Conservation (phyloP, 2,113 vertebrate species). For the Clinocottus analis region DNA sequence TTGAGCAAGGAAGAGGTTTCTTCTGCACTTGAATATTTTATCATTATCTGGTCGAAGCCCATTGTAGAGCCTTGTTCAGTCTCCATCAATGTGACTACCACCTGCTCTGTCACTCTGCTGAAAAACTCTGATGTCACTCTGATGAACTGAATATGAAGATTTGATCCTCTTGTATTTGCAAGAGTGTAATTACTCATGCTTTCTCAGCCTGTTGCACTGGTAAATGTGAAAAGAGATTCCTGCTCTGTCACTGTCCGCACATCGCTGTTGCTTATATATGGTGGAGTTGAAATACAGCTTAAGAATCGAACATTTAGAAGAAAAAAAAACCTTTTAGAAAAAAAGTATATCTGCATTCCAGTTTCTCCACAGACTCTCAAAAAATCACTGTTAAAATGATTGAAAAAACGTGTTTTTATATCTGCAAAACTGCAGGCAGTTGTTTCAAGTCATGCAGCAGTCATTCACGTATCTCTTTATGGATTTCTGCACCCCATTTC, state of each 20-base stretch:
- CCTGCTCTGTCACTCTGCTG: background rate
- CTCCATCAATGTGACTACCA: slow-evolving; percentile 1
- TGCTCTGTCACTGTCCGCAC: background rate
- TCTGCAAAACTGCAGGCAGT: slow-evolving; percentile 2
- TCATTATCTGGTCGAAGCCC: slow-evolving; percentile 33
- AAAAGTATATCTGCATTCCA: background rate
- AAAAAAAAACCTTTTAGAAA: background rate
- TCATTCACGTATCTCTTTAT: background rate
- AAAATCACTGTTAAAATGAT: background rate
- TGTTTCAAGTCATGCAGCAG: background rate
- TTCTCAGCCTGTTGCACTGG: slow-evolving; percentile 5
- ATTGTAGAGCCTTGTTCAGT: slow-evolving; percentile 25
- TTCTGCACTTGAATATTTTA: slow-evolving; percentile 2
- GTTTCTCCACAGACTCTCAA: background rate
- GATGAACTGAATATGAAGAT: slow-evolving; percentile 7
- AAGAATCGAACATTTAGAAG: background rate
- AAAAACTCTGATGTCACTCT: background rate
- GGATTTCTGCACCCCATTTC: slow-evolving; percentile 18
- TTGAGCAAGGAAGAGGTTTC: slow-evolving; percentile 15
- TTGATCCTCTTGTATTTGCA: slow-evolving; percentile 6
- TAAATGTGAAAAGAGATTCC: slow-evolving; percentile 6
- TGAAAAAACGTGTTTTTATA: background rate
- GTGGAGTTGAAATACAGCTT: slow-evolving; percentile 5
- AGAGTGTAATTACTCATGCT: background rate
- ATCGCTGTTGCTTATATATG: background rate